Conservation (phyloP, 2,113 vertebrate species). For the Trachemys scripta region DNA sequence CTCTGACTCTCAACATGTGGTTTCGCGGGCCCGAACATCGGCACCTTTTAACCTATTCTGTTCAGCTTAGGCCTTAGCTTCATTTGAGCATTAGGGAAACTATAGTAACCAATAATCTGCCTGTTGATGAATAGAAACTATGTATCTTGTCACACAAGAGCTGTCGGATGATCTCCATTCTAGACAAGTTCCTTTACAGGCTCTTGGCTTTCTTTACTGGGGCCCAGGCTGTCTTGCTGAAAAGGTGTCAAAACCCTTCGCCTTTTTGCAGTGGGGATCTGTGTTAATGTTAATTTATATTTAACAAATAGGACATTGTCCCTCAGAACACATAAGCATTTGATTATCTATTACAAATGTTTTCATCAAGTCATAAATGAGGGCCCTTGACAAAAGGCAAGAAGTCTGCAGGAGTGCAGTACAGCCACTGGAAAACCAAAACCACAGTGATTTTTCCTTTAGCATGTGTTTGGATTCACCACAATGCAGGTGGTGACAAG, state of each 20-base stretch:
- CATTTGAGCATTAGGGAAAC: conserved; percentile 99
- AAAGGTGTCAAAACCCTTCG: conserved; percentile 86
- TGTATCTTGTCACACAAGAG: conserved; percentile 99
- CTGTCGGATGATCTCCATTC: conserved; percentile 89
- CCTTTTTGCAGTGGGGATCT: conserved; percentile 79
- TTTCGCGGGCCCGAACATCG: conserved; percentile 95
- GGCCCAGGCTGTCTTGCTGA: conserved; percentile 88
- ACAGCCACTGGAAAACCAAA: conserved; percentile 14
- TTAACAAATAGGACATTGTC: conserved; percentile 88
- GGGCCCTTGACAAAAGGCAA: conserved; percentile 80
- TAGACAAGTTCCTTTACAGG: conserved; percentile 93
- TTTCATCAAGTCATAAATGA: conserved; percentile 85
- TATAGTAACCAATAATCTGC: conserved; percentile 99
- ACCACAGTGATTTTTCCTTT: not conserved
- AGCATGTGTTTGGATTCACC: conserved; percentile 17
- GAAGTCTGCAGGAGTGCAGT: conserved; percentile 32
- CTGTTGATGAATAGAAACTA: conserved; percentile 98
- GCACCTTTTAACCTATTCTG: conserved; percentile 99
- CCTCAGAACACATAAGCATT: conserved; percentile 85
- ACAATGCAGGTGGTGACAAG: conserved; percentile 69
- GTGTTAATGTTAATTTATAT: conserved; percentile 90
- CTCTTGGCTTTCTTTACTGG: conserved; percentile 88
- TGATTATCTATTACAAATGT: conserved; percentile 88
- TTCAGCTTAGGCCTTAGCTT: conserved; percentile 96
- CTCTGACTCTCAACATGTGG: conserved; percentile 99